These are phyloP conservation scores for Numenius phaeopus DNA, from an alignment of 2,797 vertebrate species.

Conservation along the genomic window DNA sequence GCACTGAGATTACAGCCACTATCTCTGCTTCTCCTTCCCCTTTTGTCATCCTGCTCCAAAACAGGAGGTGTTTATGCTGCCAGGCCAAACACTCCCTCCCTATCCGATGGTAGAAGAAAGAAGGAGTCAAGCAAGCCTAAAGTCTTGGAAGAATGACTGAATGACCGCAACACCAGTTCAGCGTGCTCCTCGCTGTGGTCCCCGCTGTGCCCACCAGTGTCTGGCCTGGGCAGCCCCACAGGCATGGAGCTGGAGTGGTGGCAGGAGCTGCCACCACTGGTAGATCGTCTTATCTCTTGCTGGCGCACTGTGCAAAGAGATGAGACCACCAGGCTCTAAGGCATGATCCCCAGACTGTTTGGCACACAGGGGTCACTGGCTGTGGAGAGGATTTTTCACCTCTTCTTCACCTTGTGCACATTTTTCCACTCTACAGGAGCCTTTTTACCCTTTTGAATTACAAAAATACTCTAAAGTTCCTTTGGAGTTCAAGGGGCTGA, in stretches of 20 bases:
- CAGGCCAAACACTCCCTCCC: not conserved
- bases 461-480: not conserved
- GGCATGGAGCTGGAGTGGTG: accelerated
- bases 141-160: not conserved
- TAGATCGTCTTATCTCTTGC: accelerated
- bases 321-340: not conserved
- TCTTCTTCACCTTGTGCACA: not conserved
- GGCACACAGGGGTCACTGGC: accelerated
- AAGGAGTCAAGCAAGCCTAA: not conserved
- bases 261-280: not conserved
- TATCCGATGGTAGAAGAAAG: not conserved
- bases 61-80: not conserved
- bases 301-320: not conserved
- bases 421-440: not conserved
- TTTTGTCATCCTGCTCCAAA: not conserved
- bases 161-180: not conserved
- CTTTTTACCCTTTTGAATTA: not conserved
- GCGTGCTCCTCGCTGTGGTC: not conserved
- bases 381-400: not conserved
- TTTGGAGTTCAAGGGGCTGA: not conserved
- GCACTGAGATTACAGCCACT: not conserved
- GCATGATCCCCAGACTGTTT: accelerated
- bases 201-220: no score
- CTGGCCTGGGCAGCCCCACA: not conserved
- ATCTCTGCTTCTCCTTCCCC: not conserved